Percentiles rank a stretch among this genome's conserved stretches.
These are phyloP conservation scores for Eospalax fontanierii DNA, from an alignment of 2,797 vertebrate genomes.

Conservation along the genomic window DNA sequence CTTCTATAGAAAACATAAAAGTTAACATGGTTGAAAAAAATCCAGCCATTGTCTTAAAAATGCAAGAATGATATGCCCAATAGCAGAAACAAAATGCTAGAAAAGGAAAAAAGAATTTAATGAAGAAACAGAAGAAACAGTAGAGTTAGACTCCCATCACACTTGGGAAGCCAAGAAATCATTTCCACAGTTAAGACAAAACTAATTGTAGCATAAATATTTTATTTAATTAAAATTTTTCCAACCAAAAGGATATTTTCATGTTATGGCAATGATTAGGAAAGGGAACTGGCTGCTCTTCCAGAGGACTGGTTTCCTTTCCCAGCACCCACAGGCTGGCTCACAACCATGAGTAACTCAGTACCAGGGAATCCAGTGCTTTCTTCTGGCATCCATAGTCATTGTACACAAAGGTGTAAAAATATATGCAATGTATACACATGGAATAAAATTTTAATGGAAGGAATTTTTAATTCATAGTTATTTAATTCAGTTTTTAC, in stretches of 20 bases:
- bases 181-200: neutral
- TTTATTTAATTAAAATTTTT: conserved; percentile 36
- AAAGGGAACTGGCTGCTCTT: no score
- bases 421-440: no score
- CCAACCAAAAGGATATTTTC: neutral
- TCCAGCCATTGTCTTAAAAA: neutral
- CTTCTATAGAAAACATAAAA: neutral
- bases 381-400: no score
- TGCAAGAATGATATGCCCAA: neutral
- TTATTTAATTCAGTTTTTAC: neutral
- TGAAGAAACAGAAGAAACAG: neutral
- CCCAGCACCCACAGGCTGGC: no score
- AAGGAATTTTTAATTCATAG: neutral
- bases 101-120: neutral
- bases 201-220: neutral
- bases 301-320: no score
- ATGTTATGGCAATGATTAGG: neutral
- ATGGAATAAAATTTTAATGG: no score
- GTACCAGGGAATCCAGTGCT: no score
- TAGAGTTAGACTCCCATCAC: no score
- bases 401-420: no score
- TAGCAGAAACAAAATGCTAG: neutral
- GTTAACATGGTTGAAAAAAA: neutral
- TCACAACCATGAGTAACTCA: no score
- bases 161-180: neutral